These are phyloP conservation scores for Nymphalis io DNA, from an alignment of 1,140 invertebrate species.

Conservation along the genomic window DNA sequence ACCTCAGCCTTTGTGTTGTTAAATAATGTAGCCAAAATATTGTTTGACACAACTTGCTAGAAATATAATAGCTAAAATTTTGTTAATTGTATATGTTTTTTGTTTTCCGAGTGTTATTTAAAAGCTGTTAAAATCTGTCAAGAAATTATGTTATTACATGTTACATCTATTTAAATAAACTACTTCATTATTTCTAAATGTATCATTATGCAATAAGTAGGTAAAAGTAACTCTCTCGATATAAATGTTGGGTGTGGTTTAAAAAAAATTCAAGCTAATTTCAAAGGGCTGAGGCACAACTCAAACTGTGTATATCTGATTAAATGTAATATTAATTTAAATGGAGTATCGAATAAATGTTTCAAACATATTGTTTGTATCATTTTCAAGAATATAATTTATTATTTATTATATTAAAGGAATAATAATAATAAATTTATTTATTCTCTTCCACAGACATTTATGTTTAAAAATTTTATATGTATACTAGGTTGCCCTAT, in stretches of 20 bases:
- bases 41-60: neutral
- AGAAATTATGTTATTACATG: neutral
- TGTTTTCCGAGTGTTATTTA: neutral
- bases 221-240: conserved; percentile 5
- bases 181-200: neutral
- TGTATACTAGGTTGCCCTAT: too few species aligned
- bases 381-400: neutral
- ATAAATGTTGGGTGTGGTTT: conserved; percentile 6
- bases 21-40: neutral
- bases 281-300: conserved; percentile 28
- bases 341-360: conserved; percentile 71
- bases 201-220: neutral
- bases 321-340: conserved; percentile 60
- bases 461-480: too few species aligned
- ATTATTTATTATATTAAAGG: too few species aligned
- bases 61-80: neutral
- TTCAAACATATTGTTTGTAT: conserved; percentile 49
- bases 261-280: conserved; percentile 7
- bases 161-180: neutral
- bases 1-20: conserved; percentile 19
- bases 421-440: too few species aligned
- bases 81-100: neutral
- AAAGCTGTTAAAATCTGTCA: neutral
- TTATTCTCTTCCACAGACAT: too few species aligned
- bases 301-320: conserved; percentile 38